These are phyloP conservation scores for Scylla paramamosain DNA, from an alignment of 1,140 invertebrate species.

Conservation along the genomic window DNA sequence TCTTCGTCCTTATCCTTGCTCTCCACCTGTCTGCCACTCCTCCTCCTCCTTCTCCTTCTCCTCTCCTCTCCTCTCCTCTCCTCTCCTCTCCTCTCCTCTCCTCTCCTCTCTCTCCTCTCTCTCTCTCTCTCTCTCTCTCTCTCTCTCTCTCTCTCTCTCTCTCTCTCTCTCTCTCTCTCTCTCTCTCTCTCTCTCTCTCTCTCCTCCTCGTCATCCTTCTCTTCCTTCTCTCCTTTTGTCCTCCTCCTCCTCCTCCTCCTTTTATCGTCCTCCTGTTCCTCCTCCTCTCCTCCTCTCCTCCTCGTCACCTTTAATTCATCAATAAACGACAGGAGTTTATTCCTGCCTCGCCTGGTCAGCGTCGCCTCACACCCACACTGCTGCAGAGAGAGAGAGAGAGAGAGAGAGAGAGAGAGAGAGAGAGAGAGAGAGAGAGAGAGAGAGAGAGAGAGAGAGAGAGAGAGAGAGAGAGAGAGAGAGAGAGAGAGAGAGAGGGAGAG, in stretches of 20 bases:
- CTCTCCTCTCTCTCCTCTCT: not conserved
- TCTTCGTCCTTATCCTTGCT: not conserved
- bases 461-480: slow-evolving; percentile 57
- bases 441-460: slow-evolving; percentile 58
- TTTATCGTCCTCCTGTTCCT: not conserved
- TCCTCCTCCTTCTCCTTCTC: not conserved
- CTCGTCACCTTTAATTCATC: slow-evolving; percentile 13
- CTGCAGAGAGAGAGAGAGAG: not conserved
- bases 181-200: not conserved
- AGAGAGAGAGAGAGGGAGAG: slow-evolving; percentile 35
- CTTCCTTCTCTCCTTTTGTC: not conserved
- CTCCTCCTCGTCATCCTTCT: not conserved
- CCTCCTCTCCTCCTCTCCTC: not conserved
- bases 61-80: not conserved
- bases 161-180: not conserved
- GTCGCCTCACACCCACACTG: slow-evolving; percentile 25
- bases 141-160: not conserved
- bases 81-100: not conserved
- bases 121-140: not conserved
- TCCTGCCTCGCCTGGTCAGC: not conserved
- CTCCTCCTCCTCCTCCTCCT: not conserved
- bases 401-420: not conserved
- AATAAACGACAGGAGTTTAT: not conserved
- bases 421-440: slow-evolving; percentile 47
- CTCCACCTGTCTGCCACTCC: not conserved